These are phyloP conservation scores for Melieria crassipennis DNA, from an alignment of 2,888 invertebrate genomes.

Conservation along the genomic window DNA sequence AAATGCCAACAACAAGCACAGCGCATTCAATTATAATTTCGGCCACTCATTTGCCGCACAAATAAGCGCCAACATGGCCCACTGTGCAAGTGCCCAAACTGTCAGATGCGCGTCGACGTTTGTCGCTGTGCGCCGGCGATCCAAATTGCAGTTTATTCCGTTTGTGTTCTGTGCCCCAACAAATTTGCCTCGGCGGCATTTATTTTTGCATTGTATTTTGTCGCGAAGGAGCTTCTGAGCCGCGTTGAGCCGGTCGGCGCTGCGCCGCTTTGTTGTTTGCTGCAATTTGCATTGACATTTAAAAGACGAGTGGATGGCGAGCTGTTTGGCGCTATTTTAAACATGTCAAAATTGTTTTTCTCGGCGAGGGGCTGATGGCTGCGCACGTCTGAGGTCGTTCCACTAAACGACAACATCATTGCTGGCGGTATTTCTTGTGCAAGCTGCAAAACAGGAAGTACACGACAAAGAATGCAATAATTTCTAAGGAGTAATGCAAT, in stretches of 20 bases:
- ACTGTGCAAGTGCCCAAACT: too few species aligned
- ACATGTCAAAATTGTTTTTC: constrained; percentile 25
- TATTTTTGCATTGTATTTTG: too few species aligned
- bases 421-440: too few species aligned
- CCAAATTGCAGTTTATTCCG: too few species aligned
- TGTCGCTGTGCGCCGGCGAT: too few species aligned
- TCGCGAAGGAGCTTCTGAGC: too few species aligned
- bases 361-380: constrained; percentile 20
- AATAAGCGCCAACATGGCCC: too few species aligned
- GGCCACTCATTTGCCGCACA: constrained; percentile 9
- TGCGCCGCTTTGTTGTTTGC: neutral
- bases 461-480: neutral
- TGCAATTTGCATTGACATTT: constrained; percentile 36
- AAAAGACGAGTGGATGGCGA: neutral
- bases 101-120: too few species aligned
- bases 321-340: constrained; percentile 23
- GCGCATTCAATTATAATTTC: constrained; percentile 14
- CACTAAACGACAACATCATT: neutral
- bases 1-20: too few species aligned
- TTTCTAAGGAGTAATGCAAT: neutral
- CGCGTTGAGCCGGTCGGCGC: neutral
- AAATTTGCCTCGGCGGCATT: too few species aligned
- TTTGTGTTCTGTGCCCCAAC: too few species aligned
- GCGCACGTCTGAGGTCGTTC: constrained; percentile 23
- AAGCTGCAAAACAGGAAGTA: too few species aligned